Base-by-base conservation (phyloP, 2,797 vertebrate species). In the Caiman crocodilus region DNA sequence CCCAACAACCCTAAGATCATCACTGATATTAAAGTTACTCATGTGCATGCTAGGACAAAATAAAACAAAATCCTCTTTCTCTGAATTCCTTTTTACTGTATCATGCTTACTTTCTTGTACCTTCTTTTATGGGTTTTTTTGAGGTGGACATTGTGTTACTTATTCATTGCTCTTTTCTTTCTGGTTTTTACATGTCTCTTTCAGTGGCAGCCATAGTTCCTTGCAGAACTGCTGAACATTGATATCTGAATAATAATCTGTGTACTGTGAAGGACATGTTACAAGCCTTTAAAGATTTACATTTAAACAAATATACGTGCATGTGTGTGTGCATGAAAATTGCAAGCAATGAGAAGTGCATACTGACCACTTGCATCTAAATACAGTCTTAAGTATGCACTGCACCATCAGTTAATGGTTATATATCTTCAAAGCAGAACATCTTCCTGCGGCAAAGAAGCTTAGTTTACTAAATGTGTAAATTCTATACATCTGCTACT, bases 91-190 rank as follows among this genome's bases (percentile, higher is more conserved):
- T 76, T 79, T 7, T 84, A 23, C 75, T 88, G 84, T 55, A 63
- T 79, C 63, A 58, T 76, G 55, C 9, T 61, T 61, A 63, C 23
- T 73, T 87, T 89, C 28, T 50, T 92, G 87, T 83, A n/a, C 14
- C 57, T 77, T 57, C 82, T 55, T 63, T 95, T 94, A n/a, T 89
- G 92, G 95, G 35, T 91, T 25, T 85, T 92, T 82, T 76, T 85
- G 76, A 32, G 32, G 42, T 50, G 89, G 55, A 69, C 42, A 11
- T 78, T 50, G n/a, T 35, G 57, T 18, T 20, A 85, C n/a, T 14
- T 75, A 35, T 60, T 79, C 0, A 0, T 67, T 58, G 85, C 74
- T 71, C 8, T 16, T 81, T 65, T 13, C 32, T 23, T 4, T 14
- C 25, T 84, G 20, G 5, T 3, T 3, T 78, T 84, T 73, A 23